Base-by-base conservation (phyloP, 2,797 vertebrate species). In the Mus spretus region DNA sequence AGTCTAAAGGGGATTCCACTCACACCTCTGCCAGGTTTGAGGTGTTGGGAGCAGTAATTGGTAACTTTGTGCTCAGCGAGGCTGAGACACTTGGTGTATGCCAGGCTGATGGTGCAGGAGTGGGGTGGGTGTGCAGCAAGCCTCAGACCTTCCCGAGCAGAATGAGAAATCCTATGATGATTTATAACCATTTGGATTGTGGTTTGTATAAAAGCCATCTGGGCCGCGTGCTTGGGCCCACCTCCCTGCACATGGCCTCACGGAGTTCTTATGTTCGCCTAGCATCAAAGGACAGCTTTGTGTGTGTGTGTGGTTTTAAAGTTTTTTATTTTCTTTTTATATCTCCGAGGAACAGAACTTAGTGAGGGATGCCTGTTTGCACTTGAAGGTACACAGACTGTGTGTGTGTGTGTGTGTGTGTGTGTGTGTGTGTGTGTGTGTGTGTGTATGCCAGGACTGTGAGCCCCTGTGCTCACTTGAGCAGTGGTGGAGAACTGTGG, bases 181-280 rank as follows among this genome's bases (percentile, higher is more conserved):
- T 97, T 97, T 96, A 78, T 84, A 96, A 72, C 81, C 44, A 0
- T 61, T 34, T 57, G 82, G 80, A 81, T 75, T 81, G 44, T 83
- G 93, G 90, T 89, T 97, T 97, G 65, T 44, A 79, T 90, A 84
- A 94, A 90, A 94, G 80, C 65, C 94, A 96, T 90, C 95, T 96
- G 92, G 83, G 55, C 90, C 87, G 75, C 59, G 8, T n/a, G 55
- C 95, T 85, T 81, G 57, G 91, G 81, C 78, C 75, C 59, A 82
- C 47, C 74, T 93, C 94, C 59, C 47, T 67, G 83, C 79, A 34
- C 79, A 14, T 96, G 83, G 88, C 80, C 77, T 96, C 55, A 40
- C 31, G 61, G 84, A 50, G 61, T 93, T 91, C 93, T 94, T 82
- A 57, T 28, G 81, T 82, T 96, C 53, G 47, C n/a, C 72, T 63